Evolutionary conservation across 2,888 invertebrate species (phyloP).

Genomic region (Strigamia transsilvanica): DNA sequence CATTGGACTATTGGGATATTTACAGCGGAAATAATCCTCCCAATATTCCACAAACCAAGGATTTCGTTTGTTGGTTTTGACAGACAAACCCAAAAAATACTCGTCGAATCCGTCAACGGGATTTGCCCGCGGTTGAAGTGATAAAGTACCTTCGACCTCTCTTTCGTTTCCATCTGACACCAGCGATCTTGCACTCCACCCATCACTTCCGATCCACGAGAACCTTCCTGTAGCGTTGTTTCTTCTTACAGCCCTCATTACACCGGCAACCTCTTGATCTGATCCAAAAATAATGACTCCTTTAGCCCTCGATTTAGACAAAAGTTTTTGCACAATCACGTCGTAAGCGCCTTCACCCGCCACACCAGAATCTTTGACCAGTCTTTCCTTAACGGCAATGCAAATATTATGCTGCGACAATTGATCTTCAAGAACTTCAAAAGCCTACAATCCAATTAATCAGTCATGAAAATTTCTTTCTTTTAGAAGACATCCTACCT

Average conservation of each 20-base stretch:
- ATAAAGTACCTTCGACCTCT: conserved; percentile 92
- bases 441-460: conserved; percentile 74
- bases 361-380: conserved; percentile 95
- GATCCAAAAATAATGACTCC: conserved; percentile 95
- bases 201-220: conserved; percentile 96
- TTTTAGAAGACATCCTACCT: conserved; percentile 69
- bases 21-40: conserved; percentile 93
- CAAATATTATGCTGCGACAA: conserved; percentile 85
- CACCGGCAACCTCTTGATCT: conserved; percentile 94
- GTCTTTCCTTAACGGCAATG: conserved; percentile 91
- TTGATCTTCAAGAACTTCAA: conserved; percentile 88
- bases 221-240: conserved; percentile 88
- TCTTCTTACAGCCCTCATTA: conserved; percentile 90
- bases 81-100: conserved; percentile 83
- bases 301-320: conserved; percentile 86
- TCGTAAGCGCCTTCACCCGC: conserved; percentile 88
- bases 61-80: conserved; percentile 87
- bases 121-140: conserved; percentile 92
- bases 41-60: conserved; percentile 98
- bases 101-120: conserved; percentile 86
- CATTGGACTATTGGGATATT: conserved; percentile 79
- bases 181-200: conserved; percentile 89
- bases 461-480: neutral
- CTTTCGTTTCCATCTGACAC: conserved; percentile 88
- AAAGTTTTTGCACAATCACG: conserved; percentile 82